Evolutionary conservation across 2,888 invertebrate species (phyloP), one percentile per base, ranked within the genome.

Genomic region (Agonopterix arenella): DNA sequence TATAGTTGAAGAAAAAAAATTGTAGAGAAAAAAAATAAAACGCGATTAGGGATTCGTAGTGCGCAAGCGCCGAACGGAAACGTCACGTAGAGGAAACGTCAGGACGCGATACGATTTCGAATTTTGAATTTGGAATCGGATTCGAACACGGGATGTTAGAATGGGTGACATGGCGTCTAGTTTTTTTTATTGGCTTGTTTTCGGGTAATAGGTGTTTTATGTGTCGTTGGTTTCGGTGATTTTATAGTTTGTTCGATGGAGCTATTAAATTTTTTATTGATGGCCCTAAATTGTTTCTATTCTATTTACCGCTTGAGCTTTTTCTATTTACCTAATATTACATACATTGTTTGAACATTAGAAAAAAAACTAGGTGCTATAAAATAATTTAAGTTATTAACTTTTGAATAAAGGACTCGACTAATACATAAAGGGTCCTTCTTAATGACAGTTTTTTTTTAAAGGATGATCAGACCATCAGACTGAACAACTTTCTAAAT

Each of bases 101-200:
- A 85, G 85, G 76, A 88, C 88, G 88, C 88, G 86, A 75, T 84
- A 82, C 84, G 88, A 84, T 88, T 88, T 84, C 83, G 80, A 86
- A 85, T 84, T 79, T 82, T 60, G 76, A 83, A 84, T 81, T 83
- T 78, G 76, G 79, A 80, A 76, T 79, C 68, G 69, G 71, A 66
- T 69, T 57, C 60, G 62, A 69, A 61, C 73, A 67, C 68, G 73
- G 76, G 72, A 80, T 74, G 78, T 78, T 77, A 69, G 73, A 78
- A 78, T 76, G 74, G 70, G 67, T 72, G 70, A 71, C 70, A 70
- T 75, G 77, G 74, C 72, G 77, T 76, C 76, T 76, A 80, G 64
- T 74, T 76, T 75, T 67, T 72, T 66, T 70, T 64, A 55, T 59
- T 9, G 40, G 4, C n/a, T 10, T 40, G 40, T 40, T 40, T 40